Evolutionary conservation across 2,888 invertebrate species (phyloP), one percentile per base, ranked within the genome.

Genomic region (Drosophila merina): DNA sequence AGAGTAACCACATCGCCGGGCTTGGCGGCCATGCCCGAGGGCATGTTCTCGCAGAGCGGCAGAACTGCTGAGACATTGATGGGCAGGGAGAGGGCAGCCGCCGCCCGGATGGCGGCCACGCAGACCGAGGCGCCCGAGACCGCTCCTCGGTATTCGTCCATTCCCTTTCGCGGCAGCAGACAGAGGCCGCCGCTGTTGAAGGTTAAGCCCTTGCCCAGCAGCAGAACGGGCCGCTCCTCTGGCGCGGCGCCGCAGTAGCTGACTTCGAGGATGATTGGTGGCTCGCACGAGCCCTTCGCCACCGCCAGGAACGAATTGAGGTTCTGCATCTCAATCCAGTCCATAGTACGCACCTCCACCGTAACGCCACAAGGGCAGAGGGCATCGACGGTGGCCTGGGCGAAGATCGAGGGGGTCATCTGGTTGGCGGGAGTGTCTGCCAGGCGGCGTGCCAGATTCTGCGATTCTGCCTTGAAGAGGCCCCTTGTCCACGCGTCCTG

Each of bases 351-450:
- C 38, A 92, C 91, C 71, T 91, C 93, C 0, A 92, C 91, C 0
- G 84, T 85, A 1, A 93, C 92, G 5, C 93, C 93, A 58, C 93
- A 93, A 0, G 93, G 93, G 69, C 93, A 95, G 26, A 95, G 88
- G 52, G 94, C 93, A 77, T 94, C 94, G 1, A 95, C 93, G n/a
- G 94, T 93, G 0, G 93, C 91, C 89, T 95, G 93, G 0, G 95
- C 94, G 89, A 96, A 96, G 60, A 93, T 93, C 0, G 94, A 93
- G 0, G 96, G 96, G 0, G 96, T 96, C 94, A 96, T 94, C 77
- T 94, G 92, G 89, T 96, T 96, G 9, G 95, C 94, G 0, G 96
- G 96, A 4, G 94, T 94, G 84, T 96, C 96, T 78, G 94, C 93
- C 3, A 96, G 91, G 55, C 93, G 92, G 8, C 96, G 92, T 0